phyloP scores from a whole-genome alignment of 2,113 vertebrate genomes.

The Sclerurus mexicanus region DNA sequence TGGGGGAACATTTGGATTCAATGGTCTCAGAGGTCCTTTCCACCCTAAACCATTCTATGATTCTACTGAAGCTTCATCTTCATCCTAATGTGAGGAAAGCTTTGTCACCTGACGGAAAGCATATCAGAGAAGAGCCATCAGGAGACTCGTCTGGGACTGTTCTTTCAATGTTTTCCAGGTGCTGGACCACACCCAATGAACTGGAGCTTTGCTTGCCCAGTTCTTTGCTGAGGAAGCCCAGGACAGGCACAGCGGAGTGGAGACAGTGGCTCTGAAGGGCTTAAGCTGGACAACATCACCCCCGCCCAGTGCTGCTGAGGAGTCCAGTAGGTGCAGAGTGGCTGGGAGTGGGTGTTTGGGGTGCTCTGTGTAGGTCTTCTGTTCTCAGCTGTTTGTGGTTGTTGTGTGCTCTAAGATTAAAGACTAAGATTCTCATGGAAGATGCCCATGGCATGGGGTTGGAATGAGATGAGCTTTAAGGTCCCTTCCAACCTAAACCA shows the following conservation, averaged over 20 bases:
- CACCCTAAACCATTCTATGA: not conserved
- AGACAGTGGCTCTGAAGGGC: not conserved
- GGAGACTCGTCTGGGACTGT: not conserved
- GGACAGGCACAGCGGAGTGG: not conserved
- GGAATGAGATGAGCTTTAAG: not conserved
- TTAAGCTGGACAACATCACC: not conserved
- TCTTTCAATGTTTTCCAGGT: not conserved
- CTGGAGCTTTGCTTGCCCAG: not conserved
- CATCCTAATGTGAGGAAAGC: not conserved
- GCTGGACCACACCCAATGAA: not conserved
- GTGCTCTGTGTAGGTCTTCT: not conserved
- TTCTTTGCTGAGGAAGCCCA: not conserved
- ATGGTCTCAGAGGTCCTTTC: not conserved
- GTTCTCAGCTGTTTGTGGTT: not conserved
- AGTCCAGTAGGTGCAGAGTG: not conserved
- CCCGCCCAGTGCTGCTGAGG: not conserved
- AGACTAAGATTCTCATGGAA: not conserved
- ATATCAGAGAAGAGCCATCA: not conserved
- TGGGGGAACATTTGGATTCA: rapidly evolving
- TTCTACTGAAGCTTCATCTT: not conserved
- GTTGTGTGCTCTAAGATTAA: not conserved
- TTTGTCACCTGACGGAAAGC: not conserved
- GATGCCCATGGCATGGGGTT: not conserved
- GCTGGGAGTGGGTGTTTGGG: rapidly evolving
- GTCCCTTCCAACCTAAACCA: not conserved